Evolutionary conservation across 2,888 invertebrate genomes (phyloP).

Genomic region (Lithophane socia): DNA sequence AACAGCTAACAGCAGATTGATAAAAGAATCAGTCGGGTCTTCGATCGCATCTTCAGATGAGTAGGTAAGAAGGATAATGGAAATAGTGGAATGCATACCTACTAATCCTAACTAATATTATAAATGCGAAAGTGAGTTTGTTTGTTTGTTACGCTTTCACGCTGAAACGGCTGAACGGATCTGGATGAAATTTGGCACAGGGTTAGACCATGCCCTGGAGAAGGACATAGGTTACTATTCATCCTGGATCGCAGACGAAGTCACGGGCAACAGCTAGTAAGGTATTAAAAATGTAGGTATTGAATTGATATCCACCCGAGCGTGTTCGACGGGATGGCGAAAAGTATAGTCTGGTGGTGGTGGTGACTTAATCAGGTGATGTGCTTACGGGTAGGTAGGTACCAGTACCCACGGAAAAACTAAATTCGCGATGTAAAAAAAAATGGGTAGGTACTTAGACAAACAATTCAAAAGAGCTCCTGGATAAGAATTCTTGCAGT

Average conservation of each 20-base stretch:
- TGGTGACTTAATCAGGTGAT: too few relatives aligned
- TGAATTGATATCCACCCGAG: neutral
- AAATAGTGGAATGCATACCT: neutral
- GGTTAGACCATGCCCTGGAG: too few relatives aligned
- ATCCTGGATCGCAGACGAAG: too few relatives aligned
- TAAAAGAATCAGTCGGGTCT: neutral
- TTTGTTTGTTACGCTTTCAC: too few relatives aligned
- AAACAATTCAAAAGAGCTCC: neutral
- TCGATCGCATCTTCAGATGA: neutral
- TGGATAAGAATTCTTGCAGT: neutral
- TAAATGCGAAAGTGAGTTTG: too few relatives aligned
- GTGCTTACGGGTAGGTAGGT: too few relatives aligned
- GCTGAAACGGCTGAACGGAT: too few relatives aligned
- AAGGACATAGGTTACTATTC: too few relatives aligned
- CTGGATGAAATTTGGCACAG: too few relatives aligned
- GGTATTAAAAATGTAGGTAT: slow-evolving; percentile 12
- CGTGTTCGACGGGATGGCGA: neutral
- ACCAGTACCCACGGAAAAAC: neutral
- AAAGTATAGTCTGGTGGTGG: neutral
- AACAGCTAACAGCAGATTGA: slow-evolving; percentile 3
- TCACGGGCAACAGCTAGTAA: neutral
- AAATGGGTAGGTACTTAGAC: neutral
- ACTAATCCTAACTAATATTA: too few relatives aligned
- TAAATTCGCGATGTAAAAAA: too few relatives aligned
- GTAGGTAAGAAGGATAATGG: neutral